Conservation (phyloP, 2,888 invertebrate genomes). For the Yponomeuta evonymella region DNA sequence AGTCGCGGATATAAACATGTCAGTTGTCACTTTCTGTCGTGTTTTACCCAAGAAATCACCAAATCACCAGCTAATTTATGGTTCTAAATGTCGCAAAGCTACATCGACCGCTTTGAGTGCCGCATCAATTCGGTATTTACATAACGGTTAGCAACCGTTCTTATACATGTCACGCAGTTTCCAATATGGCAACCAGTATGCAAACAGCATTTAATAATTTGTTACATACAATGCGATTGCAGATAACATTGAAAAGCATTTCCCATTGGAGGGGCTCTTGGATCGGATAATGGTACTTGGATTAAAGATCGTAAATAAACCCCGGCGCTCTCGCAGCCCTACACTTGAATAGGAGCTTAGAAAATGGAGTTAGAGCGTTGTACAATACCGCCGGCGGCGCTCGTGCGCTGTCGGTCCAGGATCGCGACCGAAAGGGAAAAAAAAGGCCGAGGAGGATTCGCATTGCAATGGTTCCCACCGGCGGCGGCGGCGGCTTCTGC, state of each 20-base stretch:
- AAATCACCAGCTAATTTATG: background rate
- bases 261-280: conserved; percentile 15
- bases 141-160: conserved; percentile 32
- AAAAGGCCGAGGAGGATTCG: conserved; percentile 57
- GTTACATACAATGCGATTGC: conserved; percentile 10
- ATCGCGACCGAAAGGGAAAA: conserved; percentile 41
- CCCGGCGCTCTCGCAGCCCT: conserved; percentile 43
- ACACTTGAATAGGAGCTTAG: conserved; percentile 49
- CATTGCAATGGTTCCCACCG: conserved; percentile 67
- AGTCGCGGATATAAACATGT: conserved; percentile 22
- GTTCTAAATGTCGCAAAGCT: conserved; percentile 24
- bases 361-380: conserved; percentile 60
- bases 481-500: conserved; percentile 42
- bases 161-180: conserved; percentile 25
- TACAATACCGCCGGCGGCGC: conserved; percentile 56
- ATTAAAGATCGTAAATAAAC: conserved; percentile 59
- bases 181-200: conserved; percentile 11
- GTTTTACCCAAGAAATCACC: background rate
- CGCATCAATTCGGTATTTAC: conserved; percentile 27
- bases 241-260: conserved; percentile 18
- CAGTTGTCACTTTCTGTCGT: conserved; percentile 23
- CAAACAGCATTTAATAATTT: conserved; percentile 9
- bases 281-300: conserved; percentile 44
- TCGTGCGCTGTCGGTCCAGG: conserved; percentile 42
- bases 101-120: conserved; percentile 19